Base-by-base conservation (phyloP, 2,113 vertebrate genomes). In the Dryoscopus gambensis region DNA sequence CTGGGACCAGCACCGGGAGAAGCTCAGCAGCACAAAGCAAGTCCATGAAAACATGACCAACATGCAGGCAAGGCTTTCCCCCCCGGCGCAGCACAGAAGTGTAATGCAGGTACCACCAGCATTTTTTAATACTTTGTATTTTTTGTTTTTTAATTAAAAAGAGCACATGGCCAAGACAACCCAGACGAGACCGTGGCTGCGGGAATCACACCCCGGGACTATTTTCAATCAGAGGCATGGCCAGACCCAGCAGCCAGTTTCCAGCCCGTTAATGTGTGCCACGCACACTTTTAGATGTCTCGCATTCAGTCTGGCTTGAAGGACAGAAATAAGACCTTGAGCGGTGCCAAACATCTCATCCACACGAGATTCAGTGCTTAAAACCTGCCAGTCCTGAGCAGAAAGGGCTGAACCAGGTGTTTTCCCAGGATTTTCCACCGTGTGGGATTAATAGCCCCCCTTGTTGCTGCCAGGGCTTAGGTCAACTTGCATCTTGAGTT, bases 21-120 rank as follows among this genome's bases (percentile, higher is more conserved):
- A 73, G 11, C 65, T 95, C 77, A 50, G 74, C 69, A 79, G 82
- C 77, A 63, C 2, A 1, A 35, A 76, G 2, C 23, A 50, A 76
- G 15, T 25, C 65, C 68, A 44, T 52, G 22, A 64, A 65, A 78
- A 73, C 40, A 47, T 5, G 5, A 55, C 35, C 90, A 27, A 0
- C 6, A 35, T 3, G 2, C 30, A n/a, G 22, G 52, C 53, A 67
- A 62, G 46, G 49, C 46, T 69, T 50, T 24, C 1, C 12, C 13
- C 13, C 6, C 4, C 35, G 50, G 52, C 67, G 52, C 46, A 35
- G 52, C 60, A 31, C 62, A 33, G 30, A 63, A 55, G 4, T 4
- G 18, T 21, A 88, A 42, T 0, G 1, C 9, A 39, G 57, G 56
- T n/a, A 19, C 7, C 81, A 65, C 23, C 18, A 21, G 4, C 1